Evolutionary conservation across 1,140 invertebrate species (phyloP), one percentile per base, ranked within the genome.

Genomic region (Sycophila sp.): DNA sequence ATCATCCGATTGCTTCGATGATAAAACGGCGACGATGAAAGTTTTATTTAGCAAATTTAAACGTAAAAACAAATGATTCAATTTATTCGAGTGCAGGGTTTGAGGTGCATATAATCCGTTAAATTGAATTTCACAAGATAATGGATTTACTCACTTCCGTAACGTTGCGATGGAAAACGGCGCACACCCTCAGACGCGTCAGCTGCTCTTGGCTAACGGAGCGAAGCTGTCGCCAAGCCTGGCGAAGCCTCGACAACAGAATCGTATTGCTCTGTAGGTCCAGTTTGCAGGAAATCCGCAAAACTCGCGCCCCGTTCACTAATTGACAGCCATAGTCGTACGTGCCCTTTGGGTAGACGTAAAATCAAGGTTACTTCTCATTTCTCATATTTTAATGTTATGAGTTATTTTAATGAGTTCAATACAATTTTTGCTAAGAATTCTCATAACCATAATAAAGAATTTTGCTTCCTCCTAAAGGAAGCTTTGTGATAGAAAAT

Each of bases 251-350:
- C 40, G 87, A 79, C 38, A 87, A 85, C 11, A 91, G 79, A 53
- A 81, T 80, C 7, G 84, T 85, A 73, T 92, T 92, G 4, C 85
- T 85, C 13, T 88, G 87, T 45, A 91, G 78, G n/a, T 89, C 83
- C 64, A 91, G 82, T 77, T 92, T 90, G 78, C 92, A 92, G 22
- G 92, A 93, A 53, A 92, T 88, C 58, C 93, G 82, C 15, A 95
- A 77, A n/a, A 92, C 88, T 42, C 92, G 83, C n/a, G 92, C 90
- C 13, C 92, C 93, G 75, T 91, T 91, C 11, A 94, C 83, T 58
- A 94, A 80, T 83, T 94, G 92, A 76, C 90, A 91, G 4, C 93
- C 93, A 77, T 94, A 94, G 58, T 94, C 91, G 78, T 92, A 94
- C 2, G 93, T 94, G 32, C 91, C 91, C 93, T 94, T 76, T 34